Conservation (phyloP, 2,888 invertebrate species). For the Cantharis nigra region DNA sequence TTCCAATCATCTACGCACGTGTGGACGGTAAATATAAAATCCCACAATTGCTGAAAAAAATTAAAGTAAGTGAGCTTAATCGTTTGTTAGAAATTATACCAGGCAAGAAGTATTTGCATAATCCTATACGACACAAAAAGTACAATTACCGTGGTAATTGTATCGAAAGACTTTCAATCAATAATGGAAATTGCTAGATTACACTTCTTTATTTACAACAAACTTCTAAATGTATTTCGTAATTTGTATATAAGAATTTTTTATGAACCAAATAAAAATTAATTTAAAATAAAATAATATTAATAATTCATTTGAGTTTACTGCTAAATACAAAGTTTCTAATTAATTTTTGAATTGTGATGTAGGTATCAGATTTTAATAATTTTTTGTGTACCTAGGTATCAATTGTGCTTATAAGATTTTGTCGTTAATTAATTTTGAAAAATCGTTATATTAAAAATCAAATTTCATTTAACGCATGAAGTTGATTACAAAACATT, state of each 20-base stretch:
- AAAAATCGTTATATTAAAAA: too few relatives aligned
- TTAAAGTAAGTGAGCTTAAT: not conserved
- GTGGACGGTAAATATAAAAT: conserved; percentile 87
- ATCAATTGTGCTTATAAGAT: too few relatives aligned
- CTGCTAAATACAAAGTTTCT: too few relatives aligned
- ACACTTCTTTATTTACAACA: not conserved
- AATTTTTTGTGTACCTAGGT: too few relatives aligned
- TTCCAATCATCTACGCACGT: conserved; percentile 97
- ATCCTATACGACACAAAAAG: not conserved
- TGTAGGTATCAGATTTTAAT: too few relatives aligned
- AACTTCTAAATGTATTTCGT: not conserved
- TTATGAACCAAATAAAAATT: not conserved
- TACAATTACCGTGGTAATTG: not conserved
- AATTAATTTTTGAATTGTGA: too few relatives aligned
- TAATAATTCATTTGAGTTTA: too few relatives aligned
- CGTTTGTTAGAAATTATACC: not conserved
- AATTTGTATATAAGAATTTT: not conserved
- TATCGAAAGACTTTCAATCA: not conserved
- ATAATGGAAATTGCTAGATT: not conserved
- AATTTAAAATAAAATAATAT: not conserved
- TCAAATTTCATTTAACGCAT: too few relatives aligned
- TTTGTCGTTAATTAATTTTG: too few relatives aligned
- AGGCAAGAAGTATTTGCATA: not conserved
- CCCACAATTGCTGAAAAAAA: conserved; percentile 83
- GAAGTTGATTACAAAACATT: too few relatives aligned